Base-by-base conservation (phyloP, 2,797 vertebrate species). In the Morus bassanus region DNA sequence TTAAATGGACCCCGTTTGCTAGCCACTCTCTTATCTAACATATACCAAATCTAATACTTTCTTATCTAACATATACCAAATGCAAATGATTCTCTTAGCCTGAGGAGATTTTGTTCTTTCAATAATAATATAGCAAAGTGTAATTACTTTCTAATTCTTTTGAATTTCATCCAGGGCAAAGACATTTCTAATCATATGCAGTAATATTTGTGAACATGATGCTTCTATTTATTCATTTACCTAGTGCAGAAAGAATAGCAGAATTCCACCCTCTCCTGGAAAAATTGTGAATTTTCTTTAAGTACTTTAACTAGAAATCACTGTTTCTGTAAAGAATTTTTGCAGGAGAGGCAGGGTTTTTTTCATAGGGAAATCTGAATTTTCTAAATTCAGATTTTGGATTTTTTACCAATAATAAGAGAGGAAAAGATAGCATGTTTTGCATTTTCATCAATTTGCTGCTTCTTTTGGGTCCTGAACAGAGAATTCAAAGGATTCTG, bases 181-280 rank as follows among this genome's bases (percentile, higher is more conserved):
- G 61, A 73, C 21, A 17, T 78, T 79, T 88, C 73, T 50, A 77
- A 51, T 85, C 56, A 14, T 19, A 13, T 33, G 73, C 57, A 91
- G 50, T 48, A 46, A 25, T 72, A 81, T 64, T 81, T 77, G 82
- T 69, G 56, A 96, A 54, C 28, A 12, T 15, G 69, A 41, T 41
- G 54, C n/a, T 79, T 76, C 56, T 61, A 19, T 85, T 88, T 73
- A 76, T 82, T 86, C 27, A 3, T 56, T 85, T 93, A 69, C 27
- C 10, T 60, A 33, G 50, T 46, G 51, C 13, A 41, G 54, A 53
- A 95, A 93, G 65, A 95, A 88, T 33, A 80, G 94, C 85, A 89
- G 82, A 95, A 93, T 92, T 96, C 91, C 76, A 96, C 96, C 96
- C 94, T 94, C 94, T 96, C 76, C 93, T 96, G 95, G 96, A 95